Evolutionary conservation across 1,140 invertebrate genomes (phyloP), one percentile per base, ranked within the genome.

Genomic region (Drosophila burlai): DNA sequence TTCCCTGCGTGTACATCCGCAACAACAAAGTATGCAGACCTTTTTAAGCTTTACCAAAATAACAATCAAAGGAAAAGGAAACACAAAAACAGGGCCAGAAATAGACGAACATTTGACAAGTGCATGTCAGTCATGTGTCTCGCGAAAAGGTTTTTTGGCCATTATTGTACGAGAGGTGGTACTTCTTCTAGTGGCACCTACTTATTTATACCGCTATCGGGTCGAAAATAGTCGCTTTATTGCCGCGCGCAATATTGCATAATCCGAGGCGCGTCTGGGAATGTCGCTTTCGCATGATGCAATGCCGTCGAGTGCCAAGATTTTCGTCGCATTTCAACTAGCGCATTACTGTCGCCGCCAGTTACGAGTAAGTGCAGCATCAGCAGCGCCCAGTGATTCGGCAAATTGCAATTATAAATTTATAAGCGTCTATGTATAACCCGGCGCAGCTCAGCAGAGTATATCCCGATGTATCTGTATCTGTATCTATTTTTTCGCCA

Each of bases 201-300:
- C 26, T 43, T 74, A 74, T 74, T 73, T 74, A 72, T 61, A 73
- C 46, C 38, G n/a, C 26, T 60, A 59, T 80, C 63, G 60, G 36
- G 58, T 64, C 80, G 74, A 80, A 87, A 90, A 83, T 72, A 80
- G 80, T 87, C 61, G 66, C 76, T 67, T 63, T 65, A 65, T 65
- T 42, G 58, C 63, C 58, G 58, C 21, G 34, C 21, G 54, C 21
- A 85, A 62, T 79, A 67, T 90, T 90, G 85, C 85, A 90, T 90
- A 90, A 90, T 80, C 63, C 71, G 79, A 73, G 85, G 85, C 79
- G 85, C 58, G 85, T 90, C 85, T 90, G 85, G 82, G 85, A 90
- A 90, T 90, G 79, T 90, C 85, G 81, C 71, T 75, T 62, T 79
- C 52, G 72, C 79, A 76, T 87, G 85, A 90, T 90, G 85, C 85